Evolutionary conservation across 2,888 invertebrate genomes (phyloP).

Genomic region (Stenotaenia linearis): DNA sequence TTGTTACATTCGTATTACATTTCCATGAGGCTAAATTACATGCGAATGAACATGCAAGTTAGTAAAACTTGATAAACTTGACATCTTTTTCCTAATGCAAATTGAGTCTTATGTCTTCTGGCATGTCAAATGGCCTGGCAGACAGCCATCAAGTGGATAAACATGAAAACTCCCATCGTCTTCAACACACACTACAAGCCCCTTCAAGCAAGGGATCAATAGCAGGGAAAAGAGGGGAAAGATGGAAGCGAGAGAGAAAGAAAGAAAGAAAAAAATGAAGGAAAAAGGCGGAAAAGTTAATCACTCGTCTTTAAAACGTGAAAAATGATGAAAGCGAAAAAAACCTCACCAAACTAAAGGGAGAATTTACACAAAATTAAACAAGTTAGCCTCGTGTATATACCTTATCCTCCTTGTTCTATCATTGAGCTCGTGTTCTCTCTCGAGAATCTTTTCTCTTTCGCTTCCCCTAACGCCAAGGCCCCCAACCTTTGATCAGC

Average conservation of each 20-base stretch:
- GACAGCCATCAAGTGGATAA: slow-evolving; percentile 26
- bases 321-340: background rate
- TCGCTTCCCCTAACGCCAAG: background rate
- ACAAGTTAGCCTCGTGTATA: background rate
- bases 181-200: slow-evolving; percentile 11
- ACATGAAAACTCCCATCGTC: slow-evolving; percentile 14
- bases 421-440: background rate
- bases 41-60: background rate
- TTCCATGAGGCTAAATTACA: slow-evolving; percentile 6
- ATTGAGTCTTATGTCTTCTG: slow-evolving; percentile 26
- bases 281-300: slow-evolving; percentile 9
- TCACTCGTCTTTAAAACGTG: slow-evolving; percentile 29
- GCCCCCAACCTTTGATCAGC: slow-evolving; percentile 18
- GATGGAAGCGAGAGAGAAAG: background rate
- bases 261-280: background rate
- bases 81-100: slow-evolving; percentile 26
- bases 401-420: background rate
- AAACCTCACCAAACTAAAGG: background rate
- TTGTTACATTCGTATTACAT: background rate
- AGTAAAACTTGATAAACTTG: slow-evolving; percentile 23
- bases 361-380: background rate
- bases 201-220: slow-evolving; percentile 26
- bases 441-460: background rate
- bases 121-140: slow-evolving; percentile 26
- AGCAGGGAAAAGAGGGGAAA: slow-evolving; percentile 28